Evolutionary conservation across 2,888 invertebrate genomes (phyloP).

Genomic region (Cosmia pyralina): DNA sequence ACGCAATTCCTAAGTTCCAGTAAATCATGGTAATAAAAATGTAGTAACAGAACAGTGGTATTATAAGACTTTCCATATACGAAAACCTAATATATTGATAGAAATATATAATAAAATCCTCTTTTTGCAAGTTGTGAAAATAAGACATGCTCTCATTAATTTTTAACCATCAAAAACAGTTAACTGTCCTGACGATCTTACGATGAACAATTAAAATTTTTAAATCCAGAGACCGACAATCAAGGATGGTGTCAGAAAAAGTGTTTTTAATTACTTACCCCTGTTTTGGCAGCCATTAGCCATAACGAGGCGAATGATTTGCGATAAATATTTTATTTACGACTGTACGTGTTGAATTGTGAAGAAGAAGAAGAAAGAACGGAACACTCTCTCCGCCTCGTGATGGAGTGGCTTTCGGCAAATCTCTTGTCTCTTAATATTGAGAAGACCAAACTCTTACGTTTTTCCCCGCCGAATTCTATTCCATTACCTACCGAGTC

Average conservation of each 20-base stretch:
- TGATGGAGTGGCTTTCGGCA: too few species aligned
- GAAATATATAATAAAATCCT: background rate
- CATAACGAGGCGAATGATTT: constrained; percentile 55
- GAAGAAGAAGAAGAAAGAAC: too few species aligned
- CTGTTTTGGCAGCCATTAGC: constrained; percentile 53
- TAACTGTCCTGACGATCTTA: background rate
- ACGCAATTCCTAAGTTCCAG: background rate
- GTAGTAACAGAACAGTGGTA: background rate
- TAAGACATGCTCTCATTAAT: background rate
- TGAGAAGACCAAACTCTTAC: too few species aligned
- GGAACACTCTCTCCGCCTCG: too few species aligned
- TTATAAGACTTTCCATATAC: too few species aligned
- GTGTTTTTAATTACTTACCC: constrained; percentile 66
- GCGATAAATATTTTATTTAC: constrained; percentile 79
- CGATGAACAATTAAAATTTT: constrained; percentile 2
- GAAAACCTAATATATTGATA: too few species aligned
- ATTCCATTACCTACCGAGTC: too few species aligned
- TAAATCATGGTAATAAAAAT: background rate
- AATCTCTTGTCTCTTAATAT: too few species aligned
- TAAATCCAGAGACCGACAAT: constrained; percentile 21
- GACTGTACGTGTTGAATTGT: constrained; percentile 68
- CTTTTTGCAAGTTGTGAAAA: too few species aligned
- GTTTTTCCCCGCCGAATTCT: too few species aligned
- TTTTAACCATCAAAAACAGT: background rate
- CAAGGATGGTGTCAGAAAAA: constrained; percentile 63